Percentiles rank a stretch among this genome's conserved stretches.
Conservation (phyloP, 2,113 vertebrate genomes). For the Anguilla japonica region DNA sequence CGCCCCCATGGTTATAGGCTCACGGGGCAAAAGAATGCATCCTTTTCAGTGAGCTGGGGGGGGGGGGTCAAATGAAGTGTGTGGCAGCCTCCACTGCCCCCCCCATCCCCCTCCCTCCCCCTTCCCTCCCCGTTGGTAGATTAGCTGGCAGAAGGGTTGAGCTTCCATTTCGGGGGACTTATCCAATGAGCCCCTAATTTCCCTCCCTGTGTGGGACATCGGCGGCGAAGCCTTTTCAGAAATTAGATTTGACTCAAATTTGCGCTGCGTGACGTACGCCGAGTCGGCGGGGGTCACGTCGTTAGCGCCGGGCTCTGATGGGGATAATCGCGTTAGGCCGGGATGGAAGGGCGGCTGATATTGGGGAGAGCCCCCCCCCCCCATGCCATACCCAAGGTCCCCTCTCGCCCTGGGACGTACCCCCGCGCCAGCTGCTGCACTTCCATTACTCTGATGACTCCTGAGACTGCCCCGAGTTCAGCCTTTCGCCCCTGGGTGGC, state of each 20-base stretch:
- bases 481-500: no score
- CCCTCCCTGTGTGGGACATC: conserved; percentile 25
- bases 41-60: background rate
- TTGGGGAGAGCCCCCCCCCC: conserved; percentile 1
- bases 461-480: background rate
- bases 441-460: conserved; percentile 38
- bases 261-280: conserved; percentile 18
- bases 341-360: conserved; percentile 28
- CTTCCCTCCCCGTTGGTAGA: background rate
- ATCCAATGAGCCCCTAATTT: conserved; percentile 13
- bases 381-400: background rate
- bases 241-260: conserved; percentile 45
- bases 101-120: background rate
- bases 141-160: conserved; percentile 2
- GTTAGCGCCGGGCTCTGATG: conserved; percentile 27
- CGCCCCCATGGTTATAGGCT: background rate
- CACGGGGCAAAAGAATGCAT: background rate
- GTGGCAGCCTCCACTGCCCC: background rate
- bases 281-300: conserved; percentile 23
- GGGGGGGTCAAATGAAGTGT: background rate
- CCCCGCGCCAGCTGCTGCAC: conserved; percentile 45
- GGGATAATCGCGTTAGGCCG: conserved; percentile 39
- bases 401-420: conserved; percentile 22
- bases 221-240: conserved; percentile 4
- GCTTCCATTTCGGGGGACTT: background rate